A percentile compares a stretch with the other conserved stretches of the same genome.
phyloP scores from a whole-genome alignment of 2,888 invertebrate genomes.

The Agrochola circellaris region DNA sequence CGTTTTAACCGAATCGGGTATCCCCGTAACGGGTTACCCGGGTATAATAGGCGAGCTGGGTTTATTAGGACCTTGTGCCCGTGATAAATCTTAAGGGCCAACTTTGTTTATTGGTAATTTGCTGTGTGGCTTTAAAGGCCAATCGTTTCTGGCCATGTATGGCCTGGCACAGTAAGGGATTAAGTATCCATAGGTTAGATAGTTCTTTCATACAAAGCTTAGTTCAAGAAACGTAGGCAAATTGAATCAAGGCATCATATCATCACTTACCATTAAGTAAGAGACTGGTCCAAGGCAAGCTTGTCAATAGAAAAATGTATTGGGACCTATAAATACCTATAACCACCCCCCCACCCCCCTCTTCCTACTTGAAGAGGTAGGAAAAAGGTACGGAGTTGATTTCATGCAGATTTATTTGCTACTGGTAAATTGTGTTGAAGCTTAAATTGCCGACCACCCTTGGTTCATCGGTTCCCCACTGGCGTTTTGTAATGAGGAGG shows the following conservation, averaged over 20 bases:
- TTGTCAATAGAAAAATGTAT: not conserved
- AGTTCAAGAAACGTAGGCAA: not conserved
- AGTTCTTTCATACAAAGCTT: not conserved
- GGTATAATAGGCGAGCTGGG: conserved; percentile 42
- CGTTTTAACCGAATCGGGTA: conserved; percentile 51
- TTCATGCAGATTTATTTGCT: conserved; percentile 29
- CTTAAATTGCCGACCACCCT: conserved; percentile 17
- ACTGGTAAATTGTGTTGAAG: conserved; percentile 31
- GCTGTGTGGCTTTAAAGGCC: conserved; percentile 16
- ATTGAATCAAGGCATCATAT: not conserved
- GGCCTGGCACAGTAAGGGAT: not conserved
- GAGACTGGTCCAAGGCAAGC: not conserved
- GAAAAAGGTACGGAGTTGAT: not conserved
- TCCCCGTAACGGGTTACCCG: conserved; percentile 43
- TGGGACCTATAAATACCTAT: too few relatives aligned
- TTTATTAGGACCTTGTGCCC: conserved; percentile 43
- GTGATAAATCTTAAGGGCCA: conserved; percentile 44
- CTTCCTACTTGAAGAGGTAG: too few relatives aligned
- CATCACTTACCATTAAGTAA: not conserved
- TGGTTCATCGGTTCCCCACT: conserved; percentile 28
- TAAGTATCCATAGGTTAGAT: not conserved
- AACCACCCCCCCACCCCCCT: too few relatives aligned
- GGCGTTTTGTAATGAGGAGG: conserved; percentile 38
- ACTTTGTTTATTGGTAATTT: conserved; percentile 36
- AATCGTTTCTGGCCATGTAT: not conserved